Evolutionary conservation across 2,113 vertebrate species (phyloP), one percentile per base, ranked within the genome.

Genomic region (Vulpes lagopus): DNA sequence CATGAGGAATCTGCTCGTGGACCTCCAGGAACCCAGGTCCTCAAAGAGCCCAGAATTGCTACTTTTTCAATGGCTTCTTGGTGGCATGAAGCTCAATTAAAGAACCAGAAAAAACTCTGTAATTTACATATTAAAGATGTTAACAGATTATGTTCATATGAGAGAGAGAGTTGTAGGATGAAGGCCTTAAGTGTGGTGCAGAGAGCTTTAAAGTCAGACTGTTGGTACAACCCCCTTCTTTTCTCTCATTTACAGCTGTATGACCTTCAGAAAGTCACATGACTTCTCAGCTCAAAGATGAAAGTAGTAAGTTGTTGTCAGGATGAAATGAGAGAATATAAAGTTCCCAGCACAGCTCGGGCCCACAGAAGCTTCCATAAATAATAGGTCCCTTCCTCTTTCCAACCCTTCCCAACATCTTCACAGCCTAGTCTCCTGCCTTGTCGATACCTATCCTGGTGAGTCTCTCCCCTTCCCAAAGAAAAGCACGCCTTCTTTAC

Each of bases 251-350:
- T 92, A 57, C 17, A 82, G 49, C 22, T 27, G 6, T 90, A 64
- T 83, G 38, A 80, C 69, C 55, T 67, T 95, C 59, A 84, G 86
- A 51, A 85, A 79, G 59, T 71, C 78, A 49, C 20, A 14, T 71
- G 79, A 76, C n/a, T 85, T 89, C 73, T 96, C 49, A 35, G 30
- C 19, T 79, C 38, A 22, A 87, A 92, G 67, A 62, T 80, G 19
- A 64, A 57, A 95, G 60, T 89, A 86, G 65, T 83, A 87, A 79
- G 80, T 59, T 89, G 25, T 81, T 84, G 82, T 51, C 35, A 91
- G 38, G 57, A 94, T 74, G 74, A 90, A 92, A 49, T 92, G 43
- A 82, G 35, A 93, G 67, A 86, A 74, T 96, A 0, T 65, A 53
- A 95, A 92, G 57, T 74, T 92, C 64, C 76, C 6, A 64, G 84